These are phyloP conservation scores for Trachelus iudaicus DNA, from an alignment of 2,888 invertebrate genomes.

Conservation along the genomic window DNA sequence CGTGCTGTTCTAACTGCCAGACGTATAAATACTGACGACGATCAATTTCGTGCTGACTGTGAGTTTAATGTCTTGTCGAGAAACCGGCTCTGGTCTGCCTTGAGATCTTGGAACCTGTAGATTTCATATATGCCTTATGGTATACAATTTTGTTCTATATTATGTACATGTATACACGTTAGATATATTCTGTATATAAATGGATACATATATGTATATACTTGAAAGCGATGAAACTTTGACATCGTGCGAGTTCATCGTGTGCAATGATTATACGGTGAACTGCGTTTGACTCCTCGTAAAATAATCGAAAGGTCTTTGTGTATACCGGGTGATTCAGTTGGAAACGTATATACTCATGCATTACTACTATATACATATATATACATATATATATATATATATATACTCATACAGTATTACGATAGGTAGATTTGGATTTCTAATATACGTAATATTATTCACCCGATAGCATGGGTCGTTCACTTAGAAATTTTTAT, in stretches of 20 bases:
- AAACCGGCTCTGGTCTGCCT: conserved; percentile 22
- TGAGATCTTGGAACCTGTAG: conserved; percentile 10
- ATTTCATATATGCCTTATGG: neutral
- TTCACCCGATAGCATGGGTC: neutral
- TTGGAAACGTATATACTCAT: neutral
- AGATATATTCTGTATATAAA: conserved; percentile 3
- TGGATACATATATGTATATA: neutral
- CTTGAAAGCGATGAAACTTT: conserved; percentile 20
- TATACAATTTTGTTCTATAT: neutral
- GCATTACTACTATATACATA: neutral
- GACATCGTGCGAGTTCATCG: conserved; percentile 2
- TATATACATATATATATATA: too few relatives aligned
- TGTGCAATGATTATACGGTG: conserved; percentile 10
- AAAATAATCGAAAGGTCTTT: neutral
- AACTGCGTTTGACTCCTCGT: conserved; percentile 7
- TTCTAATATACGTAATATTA: neutral
- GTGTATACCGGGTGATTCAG: neutral
- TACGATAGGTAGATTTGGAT: neutral
- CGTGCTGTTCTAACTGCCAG: conserved; percentile 25
- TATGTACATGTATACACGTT: neutral
- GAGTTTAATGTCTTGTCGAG: conserved; percentile 26
- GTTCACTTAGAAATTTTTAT: neutral
- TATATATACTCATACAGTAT: neutral
- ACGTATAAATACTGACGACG: conserved; percentile 22
- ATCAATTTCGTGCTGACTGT: conserved; percentile 14